Evolutionary conservation across 2,888 invertebrate species (phyloP).

Genomic region (Lucinisca nassula): DNA sequence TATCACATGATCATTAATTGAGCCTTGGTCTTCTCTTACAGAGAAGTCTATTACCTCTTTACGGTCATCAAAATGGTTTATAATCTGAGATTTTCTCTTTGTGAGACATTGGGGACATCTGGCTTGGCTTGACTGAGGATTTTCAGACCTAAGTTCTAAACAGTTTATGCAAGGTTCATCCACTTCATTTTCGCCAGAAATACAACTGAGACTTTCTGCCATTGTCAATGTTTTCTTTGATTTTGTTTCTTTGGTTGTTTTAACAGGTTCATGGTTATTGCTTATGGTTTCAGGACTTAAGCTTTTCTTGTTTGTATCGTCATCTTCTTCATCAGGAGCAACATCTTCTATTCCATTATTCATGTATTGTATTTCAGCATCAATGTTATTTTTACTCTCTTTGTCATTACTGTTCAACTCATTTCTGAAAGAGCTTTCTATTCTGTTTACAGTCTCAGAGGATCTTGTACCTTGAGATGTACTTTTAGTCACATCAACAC

Average conservation of each 20-base stretch:
- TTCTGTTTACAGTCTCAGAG: too few relatives aligned
- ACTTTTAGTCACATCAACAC: too few relatives aligned
- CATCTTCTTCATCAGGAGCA: not conserved
- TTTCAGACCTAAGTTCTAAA: slow-evolving; percentile 41
- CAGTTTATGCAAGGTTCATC: slow-evolving; percentile 61
- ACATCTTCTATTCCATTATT: not conserved
- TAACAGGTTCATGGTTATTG: too few relatives aligned
- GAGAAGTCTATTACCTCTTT: slow-evolving; percentile 61
- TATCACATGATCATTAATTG: not conserved
- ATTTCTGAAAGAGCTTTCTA: too few relatives aligned
- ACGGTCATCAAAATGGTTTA: slow-evolving; percentile 23
- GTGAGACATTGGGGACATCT: slow-evolving; percentile 50
- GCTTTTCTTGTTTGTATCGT: too few relatives aligned
- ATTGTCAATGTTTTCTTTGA: too few relatives aligned
- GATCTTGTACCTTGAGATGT: too few relatives aligned
- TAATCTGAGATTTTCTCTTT: slow-evolving; percentile 29
- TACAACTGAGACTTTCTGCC: too few relatives aligned
- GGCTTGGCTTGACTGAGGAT: not conserved
- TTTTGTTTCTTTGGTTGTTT: too few relatives aligned
- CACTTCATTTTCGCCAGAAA: too few relatives aligned
- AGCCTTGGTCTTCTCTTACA: slow-evolving; percentile 37
- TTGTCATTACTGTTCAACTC: slow-evolving; percentile 13
- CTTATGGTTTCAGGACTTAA: too few relatives aligned
- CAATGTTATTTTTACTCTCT: slow-evolving; percentile 26
- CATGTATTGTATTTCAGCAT: not conserved